phyloP scores from a whole-genome alignment of 2,797 vertebrate genomes.

The Sarcoramphus papa region DNA sequence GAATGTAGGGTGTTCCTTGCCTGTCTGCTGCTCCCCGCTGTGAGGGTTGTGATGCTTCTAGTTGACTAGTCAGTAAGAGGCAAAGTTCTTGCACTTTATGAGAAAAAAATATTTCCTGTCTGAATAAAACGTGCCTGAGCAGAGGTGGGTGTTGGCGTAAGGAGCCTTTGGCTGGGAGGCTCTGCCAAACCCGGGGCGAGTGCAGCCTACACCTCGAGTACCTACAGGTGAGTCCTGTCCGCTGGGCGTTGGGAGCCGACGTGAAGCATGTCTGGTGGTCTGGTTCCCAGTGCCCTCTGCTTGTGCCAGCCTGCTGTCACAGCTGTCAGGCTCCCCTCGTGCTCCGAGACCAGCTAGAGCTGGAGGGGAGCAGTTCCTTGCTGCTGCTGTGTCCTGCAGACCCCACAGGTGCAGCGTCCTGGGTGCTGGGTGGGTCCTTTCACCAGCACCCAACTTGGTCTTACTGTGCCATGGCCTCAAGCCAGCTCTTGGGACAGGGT shows the following conservation, averaged over 20 bases:
- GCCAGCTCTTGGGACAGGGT: neutral
- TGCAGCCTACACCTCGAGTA: neutral
- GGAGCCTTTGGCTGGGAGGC: neutral
- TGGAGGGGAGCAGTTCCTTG: neutral
- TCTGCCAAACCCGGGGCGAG: fast-evolving
- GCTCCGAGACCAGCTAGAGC: neutral
- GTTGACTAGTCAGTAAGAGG: neutral
- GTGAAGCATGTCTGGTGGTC: neutral
- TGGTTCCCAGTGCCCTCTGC: neutral
- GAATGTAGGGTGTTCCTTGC: neutral
- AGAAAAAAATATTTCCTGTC: neutral
- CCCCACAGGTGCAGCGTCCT: neutral
- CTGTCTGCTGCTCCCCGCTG: neutral
- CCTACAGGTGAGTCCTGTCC: neutral
- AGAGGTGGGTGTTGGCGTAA: neutral
- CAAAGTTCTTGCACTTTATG: conserved; percentile 45
- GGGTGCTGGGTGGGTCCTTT: neutral
- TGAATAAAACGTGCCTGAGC: neutral
- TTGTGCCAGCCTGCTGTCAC: neutral
- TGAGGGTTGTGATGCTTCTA: conserved; percentile 18
- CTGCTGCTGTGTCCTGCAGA: neutral
- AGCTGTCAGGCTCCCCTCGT: neutral
- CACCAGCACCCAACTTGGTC: neutral
- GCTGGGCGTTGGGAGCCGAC: neutral
- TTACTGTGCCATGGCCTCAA: neutral